phyloP scores from a whole-genome alignment of 2,888 invertebrate species.

The Branchellion lobata region DNA sequence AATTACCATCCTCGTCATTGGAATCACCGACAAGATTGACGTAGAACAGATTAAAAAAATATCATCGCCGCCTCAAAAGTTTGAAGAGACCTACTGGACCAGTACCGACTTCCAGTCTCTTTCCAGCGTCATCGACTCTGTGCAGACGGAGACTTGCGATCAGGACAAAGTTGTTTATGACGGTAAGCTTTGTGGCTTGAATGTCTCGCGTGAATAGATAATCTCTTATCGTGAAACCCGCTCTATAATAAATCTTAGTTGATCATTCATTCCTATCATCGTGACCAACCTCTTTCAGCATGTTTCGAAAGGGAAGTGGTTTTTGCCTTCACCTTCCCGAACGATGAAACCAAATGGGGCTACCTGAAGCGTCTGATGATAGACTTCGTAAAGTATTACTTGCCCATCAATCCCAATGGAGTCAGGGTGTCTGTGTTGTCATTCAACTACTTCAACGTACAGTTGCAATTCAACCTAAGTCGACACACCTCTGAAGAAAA shows the following conservation, averaged over 20 bases:
- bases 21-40: conserved; percentile 43
- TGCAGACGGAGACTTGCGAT: conserved; percentile 42
- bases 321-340: conserved; percentile 40
- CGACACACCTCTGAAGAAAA: conserved; percentile 28
- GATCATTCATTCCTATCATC: no score
- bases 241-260: no score
- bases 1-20: conserved; percentile 35
- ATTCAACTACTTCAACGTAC: conserved; percentile 17
- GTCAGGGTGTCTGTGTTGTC: conserved; percentile 42
- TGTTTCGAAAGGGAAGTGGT: conserved; percentile 33
- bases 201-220: background rate
- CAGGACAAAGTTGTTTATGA: conserved; percentile 28
- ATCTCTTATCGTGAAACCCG: no score
- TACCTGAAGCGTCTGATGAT: conserved; percentile 35
- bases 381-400: conserved; percentile 34
- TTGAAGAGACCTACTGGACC: conserved; percentile 43
- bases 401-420: conserved; percentile 2
- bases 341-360: background rate
- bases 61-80: conserved; percentile 44
- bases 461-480: conserved; percentile 12
- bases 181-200: conserved; percentile 35
- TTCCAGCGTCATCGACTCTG: conserved; percentile 4
- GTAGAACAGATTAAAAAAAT: conserved; percentile 30
- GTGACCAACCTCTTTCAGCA: no score
- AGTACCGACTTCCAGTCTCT: conserved; percentile 43